Evolutionary conservation across 2,888 invertebrate genomes (phyloP), one percentile per base, ranked within the genome.

Genomic region (Cacoxenus indagator): DNA sequence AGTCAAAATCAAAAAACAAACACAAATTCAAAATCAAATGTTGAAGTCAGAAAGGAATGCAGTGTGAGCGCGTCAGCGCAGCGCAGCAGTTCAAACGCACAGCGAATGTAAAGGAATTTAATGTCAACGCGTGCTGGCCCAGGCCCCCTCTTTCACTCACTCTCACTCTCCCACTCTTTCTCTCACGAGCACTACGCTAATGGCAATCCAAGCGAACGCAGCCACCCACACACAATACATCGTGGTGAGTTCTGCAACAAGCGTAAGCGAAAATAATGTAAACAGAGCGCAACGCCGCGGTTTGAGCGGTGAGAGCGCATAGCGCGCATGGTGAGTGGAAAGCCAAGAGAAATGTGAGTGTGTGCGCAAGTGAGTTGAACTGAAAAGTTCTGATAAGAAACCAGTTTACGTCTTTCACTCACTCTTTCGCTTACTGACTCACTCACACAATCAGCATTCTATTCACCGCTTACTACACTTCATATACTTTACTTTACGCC

Each of bases 221-320:
- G 17, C 48, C 48, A 48, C 48, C 37, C 2, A 37, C 37, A 37
- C 2, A 14, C 48, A 48, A 17, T 48, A 48, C 9, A 17, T 48
- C 48, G 55, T 55, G 55, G 55, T 55, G 55, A 55, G 27, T 55
- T 37, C n/a, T 2, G 14, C 37, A 37, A 5, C 19, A 51, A 9
- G 26, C 19, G 22, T 45, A 19, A 62, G 46, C 48, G 65, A 59
- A 62, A 67, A 62, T 74, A 72, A 82, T 72, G 81, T 82, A 81
- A 79, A 78, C 81, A 77, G 64, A 64, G 62, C 43, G 24, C n/a
- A 29, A 71, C 68, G 69, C 55, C 29, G 26, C 5, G 45, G 46
- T 2, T 8, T 14, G 14, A 4, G 14, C 9, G 14, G 37, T n/a
- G n/a, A n/a, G n/a, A 37, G 37, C 8, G 31, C 5, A 9, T 31